Base-by-base conservation (phyloP, 1,140 invertebrate species). In the Euglossa dilemma region DNA sequence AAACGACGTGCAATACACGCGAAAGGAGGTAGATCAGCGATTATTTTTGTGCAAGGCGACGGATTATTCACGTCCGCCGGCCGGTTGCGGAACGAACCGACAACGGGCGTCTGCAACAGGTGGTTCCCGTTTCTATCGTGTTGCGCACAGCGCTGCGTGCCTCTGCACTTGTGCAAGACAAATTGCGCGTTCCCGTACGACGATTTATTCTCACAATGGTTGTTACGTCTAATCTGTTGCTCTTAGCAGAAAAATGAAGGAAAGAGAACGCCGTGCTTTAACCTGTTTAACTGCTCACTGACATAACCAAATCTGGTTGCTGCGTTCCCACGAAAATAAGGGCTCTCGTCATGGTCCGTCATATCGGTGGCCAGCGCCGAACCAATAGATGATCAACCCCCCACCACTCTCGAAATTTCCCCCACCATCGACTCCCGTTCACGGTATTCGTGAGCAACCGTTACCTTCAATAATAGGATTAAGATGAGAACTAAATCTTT, bases 31-130 rank as follows among this genome's bases (percentile, higher is more conserved):
- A 73, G 81, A 71, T 82, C 71, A 69, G 43, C 73, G 81, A 84
- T 87, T 87, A 87, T 85, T 87, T 87, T 87, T 87, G 74, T 85
- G 61, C 73, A 81, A 87, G 82, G 23, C 57, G 61, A 28, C 64
- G 76, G 81, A 84, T 87, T 87, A 88, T 88, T 88, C 87, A 77
- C 70, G 82, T 59, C 56, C 71, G 50, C 74, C 78, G 67, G 28
- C 52, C 43, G 71, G 59, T 87, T 87, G 73, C 73, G 72, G 81
- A 76, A 77, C 56, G 63, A 84, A 71, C 50, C 6, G 83, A 86
- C 85, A 87, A 87, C 85, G 86, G 81, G 67, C 85, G 56, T 54
- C 61, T 64, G 85, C 87, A 88, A 88, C 87, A 88, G 87, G 85
- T 88, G 87, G 87, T 84, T 85, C 54, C 43, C 18, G 61, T 63